Percentiles rank a stretch among this genome's conserved stretches.
phyloP scores from a whole-genome alignment of 2,113 vertebrate genomes.

The Stigmatopora argus region DNA sequence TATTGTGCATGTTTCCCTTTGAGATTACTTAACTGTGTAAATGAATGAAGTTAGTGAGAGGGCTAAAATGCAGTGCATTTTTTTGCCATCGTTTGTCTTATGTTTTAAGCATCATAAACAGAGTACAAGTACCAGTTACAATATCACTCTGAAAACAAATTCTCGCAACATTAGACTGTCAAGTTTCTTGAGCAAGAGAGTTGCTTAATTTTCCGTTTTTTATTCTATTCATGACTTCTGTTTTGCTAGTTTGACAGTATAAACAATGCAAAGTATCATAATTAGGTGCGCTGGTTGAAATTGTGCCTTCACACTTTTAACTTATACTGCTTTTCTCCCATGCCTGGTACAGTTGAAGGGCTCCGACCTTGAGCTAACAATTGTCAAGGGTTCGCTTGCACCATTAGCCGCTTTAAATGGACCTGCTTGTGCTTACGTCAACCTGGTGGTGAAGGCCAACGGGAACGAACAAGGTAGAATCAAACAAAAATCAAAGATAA shows the following conservation, averaged over 20 bases:
- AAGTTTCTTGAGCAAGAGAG: background rate
- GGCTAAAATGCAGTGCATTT: background rate
- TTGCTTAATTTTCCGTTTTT: background rate
- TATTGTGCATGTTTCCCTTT: no score
- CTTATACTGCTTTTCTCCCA: background rate
- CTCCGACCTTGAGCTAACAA: conserved; percentile 85
- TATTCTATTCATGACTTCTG: background rate
- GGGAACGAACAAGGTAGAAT: conserved; percentile 81
- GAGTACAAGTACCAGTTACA: background rate
- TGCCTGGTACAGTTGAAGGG: conserved; percentile 79
- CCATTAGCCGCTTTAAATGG: conserved; percentile 53
- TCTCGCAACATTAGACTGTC: background rate
- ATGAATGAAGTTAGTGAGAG: no score
- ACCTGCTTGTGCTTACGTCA: conserved; percentile 85
- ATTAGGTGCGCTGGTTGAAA: background rate
- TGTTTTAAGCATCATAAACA: background rate
- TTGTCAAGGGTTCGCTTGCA: conserved; percentile 71
- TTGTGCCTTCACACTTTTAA: background rate
- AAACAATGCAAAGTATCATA: no score
- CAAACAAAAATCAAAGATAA: background rate
- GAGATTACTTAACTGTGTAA: no score
- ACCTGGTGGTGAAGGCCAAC: conserved; percentile 76
- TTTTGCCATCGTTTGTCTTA: background rate
- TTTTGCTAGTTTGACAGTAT: background rate
- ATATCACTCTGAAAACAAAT: background rate